Percentiles rank a stretch among this genome's conserved stretches.
phyloP scores from a whole-genome alignment of 2,797 vertebrate genomes.

The Rhynchotus rufescens region DNA sequence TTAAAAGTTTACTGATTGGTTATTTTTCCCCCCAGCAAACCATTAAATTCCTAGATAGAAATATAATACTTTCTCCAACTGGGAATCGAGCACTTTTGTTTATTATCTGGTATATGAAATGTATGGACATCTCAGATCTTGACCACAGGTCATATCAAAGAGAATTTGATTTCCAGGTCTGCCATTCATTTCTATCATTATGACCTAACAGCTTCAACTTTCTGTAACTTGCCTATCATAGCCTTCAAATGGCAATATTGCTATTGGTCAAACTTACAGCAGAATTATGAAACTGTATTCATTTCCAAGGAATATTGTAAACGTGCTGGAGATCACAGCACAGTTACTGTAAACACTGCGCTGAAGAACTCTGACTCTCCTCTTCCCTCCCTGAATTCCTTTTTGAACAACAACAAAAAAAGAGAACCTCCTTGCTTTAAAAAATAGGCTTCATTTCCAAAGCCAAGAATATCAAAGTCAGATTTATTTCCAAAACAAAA shows the following conservation, averaged over 20 bases:
- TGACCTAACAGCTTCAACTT: not conserved
- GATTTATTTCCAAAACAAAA: constrained; percentile 61
- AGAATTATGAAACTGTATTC: not conserved
- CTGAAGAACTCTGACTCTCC: not conserved
- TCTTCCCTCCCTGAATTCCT: not conserved
- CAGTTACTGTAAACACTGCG: not conserved
- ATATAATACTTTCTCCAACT: not conserved
- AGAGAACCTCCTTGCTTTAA: not conserved
- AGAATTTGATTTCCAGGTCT: not conserved
- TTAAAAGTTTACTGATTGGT: not conserved
- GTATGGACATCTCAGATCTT: not conserved
- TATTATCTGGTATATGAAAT: not conserved
- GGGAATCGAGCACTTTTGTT: not conserved
- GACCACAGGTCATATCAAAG: not conserved
- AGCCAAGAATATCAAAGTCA: constrained; percentile 21
- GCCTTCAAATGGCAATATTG: not conserved
- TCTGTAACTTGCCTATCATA: not conserved
- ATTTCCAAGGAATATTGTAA: not conserved
- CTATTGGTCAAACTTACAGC: not conserved
- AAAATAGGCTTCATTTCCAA: not conserved
- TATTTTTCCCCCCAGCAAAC: not conserved
- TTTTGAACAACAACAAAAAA: not conserved
- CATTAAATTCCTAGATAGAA: not conserved
- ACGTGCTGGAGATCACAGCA: not conserved
- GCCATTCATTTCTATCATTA: not conserved